phyloP scores from a whole-genome alignment of 2,113 vertebrate genomes.

The Spilogale gracilis region DNA sequence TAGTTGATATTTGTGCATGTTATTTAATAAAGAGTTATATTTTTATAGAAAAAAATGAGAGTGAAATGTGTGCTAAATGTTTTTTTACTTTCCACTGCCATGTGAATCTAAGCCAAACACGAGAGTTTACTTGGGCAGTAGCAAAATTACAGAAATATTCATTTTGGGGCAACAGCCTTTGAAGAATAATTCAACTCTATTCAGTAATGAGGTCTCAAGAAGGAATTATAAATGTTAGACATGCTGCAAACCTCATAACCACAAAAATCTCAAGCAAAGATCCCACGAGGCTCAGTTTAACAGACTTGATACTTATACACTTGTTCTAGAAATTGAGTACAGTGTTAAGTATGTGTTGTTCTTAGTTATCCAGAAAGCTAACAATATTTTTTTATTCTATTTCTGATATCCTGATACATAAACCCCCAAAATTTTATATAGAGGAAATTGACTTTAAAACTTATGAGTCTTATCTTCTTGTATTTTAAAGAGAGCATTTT shows the following conservation, averaged over 20 bases:
- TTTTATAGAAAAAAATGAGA: conserved; percentile 84
- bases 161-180: conserved; percentile 13
- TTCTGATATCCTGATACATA: not conserved
- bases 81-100: conserved; percentile 20
- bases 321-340: not conserved
- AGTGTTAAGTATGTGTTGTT: conserved; percentile 2
- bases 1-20: conserved; percentile 86
- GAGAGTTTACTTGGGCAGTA: conserved; percentile 30
- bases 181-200: not conserved
- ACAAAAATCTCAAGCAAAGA: not conserved
- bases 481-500: conserved; percentile 41
- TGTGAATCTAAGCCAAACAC: not conserved
- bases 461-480: not conserved
- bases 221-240: conserved; percentile 23
- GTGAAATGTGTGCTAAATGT: conserved; percentile 78
- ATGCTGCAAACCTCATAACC: not conserved
- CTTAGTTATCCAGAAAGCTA: not conserved
- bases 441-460: conserved; percentile 15
- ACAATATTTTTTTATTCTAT: conserved; percentile 11
- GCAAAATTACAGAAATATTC: conserved; percentile 46
- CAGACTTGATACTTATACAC: not conserved
- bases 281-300: conserved; percentile 15
- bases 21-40: conserved; percentile 87
- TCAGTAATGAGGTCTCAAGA: conserved; percentile 9
- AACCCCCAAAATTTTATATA: conserved; percentile 21